Evolutionary conservation across 2,797 vertebrate species (phyloP).

Genomic region (Catharus ustulatus): DNA sequence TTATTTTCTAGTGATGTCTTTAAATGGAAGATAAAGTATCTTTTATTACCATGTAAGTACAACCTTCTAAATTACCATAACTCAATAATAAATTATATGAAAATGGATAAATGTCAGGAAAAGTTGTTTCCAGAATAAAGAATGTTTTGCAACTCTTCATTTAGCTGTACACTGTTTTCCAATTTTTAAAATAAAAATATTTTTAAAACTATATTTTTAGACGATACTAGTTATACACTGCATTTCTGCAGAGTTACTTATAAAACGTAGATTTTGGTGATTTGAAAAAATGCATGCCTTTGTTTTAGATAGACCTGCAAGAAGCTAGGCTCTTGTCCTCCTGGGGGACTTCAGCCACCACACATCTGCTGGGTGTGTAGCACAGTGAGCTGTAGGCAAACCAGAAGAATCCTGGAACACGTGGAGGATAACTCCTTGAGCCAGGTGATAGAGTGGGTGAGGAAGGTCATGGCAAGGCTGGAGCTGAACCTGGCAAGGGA

Average conservation of each 20-base stretch:
- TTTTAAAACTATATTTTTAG: background rate
- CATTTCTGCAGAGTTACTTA: background rate
- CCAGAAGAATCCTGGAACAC: background rate
- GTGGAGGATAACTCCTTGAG: background rate
- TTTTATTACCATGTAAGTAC: background rate
- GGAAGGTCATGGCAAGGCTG: background rate
- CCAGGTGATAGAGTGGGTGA: background rate
- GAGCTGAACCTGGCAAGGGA: background rate
- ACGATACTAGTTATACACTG: background rate
- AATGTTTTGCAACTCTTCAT: background rate
- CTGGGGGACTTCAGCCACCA: background rate
- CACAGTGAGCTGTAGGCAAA: background rate
- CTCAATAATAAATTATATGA: background rate
- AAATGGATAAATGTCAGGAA: background rate
- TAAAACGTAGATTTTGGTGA: background rate
- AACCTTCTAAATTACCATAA: background rate
- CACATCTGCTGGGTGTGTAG: rapidly evolving
- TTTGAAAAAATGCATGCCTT: background rate
- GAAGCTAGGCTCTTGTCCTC: background rate
- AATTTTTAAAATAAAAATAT: background rate
- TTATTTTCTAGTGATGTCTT: background rate
- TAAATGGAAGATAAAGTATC: background rate
- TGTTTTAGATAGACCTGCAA: background rate
- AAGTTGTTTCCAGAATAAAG: background rate
- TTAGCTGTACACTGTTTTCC: background rate